Percentiles rank a stretch among this genome's conserved stretches.
These are phyloP conservation scores for Struthidea cinerea DNA, from an alignment of 2,113 vertebrate species.

Conservation along the genomic window DNA sequence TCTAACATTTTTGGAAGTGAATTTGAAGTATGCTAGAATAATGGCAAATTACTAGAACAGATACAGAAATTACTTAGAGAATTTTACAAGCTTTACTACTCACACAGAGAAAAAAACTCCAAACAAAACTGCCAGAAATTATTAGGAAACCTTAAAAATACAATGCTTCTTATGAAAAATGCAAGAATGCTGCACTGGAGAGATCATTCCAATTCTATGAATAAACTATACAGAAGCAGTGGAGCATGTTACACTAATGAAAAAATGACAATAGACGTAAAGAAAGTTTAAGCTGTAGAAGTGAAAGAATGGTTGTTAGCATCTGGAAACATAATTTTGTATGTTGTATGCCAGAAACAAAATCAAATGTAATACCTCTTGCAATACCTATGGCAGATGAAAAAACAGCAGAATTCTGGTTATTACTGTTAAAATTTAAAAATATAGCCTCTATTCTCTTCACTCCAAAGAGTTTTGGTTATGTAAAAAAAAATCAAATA, in stretches of 20 bases:
- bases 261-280: background rate
- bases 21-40: background rate
- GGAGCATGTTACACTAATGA: background rate
- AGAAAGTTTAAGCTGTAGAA: background rate
- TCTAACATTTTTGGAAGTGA: background rate
- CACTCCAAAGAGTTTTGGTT: background rate
- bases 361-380: background rate
- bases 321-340: background rate
- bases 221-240: background rate
- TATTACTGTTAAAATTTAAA: background rate
- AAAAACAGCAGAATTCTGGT: background rate
- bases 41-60: background rate
- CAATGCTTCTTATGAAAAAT: background rate
- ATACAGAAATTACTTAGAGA: background rate
- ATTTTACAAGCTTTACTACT: background rate
- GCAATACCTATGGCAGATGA: background rate
- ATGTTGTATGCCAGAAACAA: background rate
- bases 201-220: background rate
- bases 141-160: background rate
- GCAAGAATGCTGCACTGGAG: background rate
- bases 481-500: background rate
- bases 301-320: background rate
- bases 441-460: background rate
- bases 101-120: background rate
- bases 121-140: background rate